These are phyloP conservation scores for Microtus richardsoni DNA, from an alignment of 2,113 vertebrate genomes.

Conservation along the genomic window DNA sequence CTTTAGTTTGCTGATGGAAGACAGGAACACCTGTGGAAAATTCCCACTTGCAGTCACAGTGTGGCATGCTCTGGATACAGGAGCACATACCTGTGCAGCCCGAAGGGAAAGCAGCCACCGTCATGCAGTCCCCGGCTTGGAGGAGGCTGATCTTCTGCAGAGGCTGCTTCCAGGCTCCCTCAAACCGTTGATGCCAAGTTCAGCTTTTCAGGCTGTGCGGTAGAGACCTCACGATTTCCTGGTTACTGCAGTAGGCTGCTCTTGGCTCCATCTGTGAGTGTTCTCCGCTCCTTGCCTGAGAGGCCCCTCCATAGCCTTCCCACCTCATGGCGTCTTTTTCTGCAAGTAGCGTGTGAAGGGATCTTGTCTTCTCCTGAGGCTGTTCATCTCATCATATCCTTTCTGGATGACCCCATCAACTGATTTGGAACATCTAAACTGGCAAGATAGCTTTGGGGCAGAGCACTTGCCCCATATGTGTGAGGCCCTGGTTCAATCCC, in stretches of 20 bases:
- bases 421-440: background rate
- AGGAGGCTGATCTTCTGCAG: background rate
- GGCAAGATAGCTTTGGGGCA: background rate
- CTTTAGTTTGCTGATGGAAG: background rate
- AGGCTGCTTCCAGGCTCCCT: no score
- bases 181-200: background rate
- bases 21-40: background rate
- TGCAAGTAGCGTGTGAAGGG: background rate
- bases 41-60: background rate
- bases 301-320: no score
- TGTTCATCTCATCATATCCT: background rate
- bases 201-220: background rate
- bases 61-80: background rate
- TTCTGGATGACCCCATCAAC: background rate
- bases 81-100: background rate
- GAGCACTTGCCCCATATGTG: background rate
- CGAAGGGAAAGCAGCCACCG: background rate
- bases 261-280: background rate
- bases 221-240: background rate
- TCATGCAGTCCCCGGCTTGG: background rate
- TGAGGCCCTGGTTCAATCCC: background rate
- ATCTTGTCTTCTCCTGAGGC: background rate
- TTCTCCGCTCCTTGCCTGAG: fast-evolving
- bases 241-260: background rate
- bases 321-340: background rate